A percentile compares a stretch with the other conserved stretches of the same genome.
Evolutionary conservation across 2,888 invertebrate genomes (phyloP).

Genomic region (Noctuana brunneofusca): DNA sequence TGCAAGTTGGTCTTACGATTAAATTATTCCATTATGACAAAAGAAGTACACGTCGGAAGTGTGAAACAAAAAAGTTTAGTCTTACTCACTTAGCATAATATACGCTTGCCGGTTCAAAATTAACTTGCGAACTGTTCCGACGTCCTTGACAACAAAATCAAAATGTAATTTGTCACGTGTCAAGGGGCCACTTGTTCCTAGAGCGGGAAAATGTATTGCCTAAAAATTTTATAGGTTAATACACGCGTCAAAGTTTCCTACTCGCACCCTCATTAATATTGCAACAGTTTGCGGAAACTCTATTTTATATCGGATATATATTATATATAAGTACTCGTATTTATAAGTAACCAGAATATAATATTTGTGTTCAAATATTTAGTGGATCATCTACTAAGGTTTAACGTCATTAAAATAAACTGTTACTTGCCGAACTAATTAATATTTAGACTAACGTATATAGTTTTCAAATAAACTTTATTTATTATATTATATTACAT

Average conservation of each 20-base stretch:
- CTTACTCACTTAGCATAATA: conserved; percentile 52
- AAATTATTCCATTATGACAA: conserved; percentile 42
- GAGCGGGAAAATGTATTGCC: conserved; percentile 14
- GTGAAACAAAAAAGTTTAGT: conserved; percentile 40
- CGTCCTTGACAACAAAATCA: conserved; percentile 61
- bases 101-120: conserved; percentile 55
- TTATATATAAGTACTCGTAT: too few relatives aligned
- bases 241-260: conserved; percentile 9
- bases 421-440: too few relatives aligned
- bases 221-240: conserved; percentile 21
- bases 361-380: too few relatives aligned
- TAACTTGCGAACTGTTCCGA: conserved; percentile 56
- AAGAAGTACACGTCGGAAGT: conserved; percentile 36
- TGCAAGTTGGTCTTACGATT: conserved; percentile 36
- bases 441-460: neutral
- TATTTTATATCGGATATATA: neutral
- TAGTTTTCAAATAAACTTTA: too few relatives aligned
- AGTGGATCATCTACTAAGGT: too few relatives aligned
- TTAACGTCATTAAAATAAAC: too few relatives aligned
- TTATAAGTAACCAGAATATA: too few relatives aligned
- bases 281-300: neutral
- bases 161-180: conserved; percentile 71
- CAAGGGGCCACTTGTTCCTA: conserved; percentile 42
- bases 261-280: conserved; percentile 3
- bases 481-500: too few relatives aligned